Percentiles rank a stretch among this genome's conserved stretches.
Conservation (phyloP, 1,140 invertebrate genomes). For the Ganaspis sp. region DNA sequence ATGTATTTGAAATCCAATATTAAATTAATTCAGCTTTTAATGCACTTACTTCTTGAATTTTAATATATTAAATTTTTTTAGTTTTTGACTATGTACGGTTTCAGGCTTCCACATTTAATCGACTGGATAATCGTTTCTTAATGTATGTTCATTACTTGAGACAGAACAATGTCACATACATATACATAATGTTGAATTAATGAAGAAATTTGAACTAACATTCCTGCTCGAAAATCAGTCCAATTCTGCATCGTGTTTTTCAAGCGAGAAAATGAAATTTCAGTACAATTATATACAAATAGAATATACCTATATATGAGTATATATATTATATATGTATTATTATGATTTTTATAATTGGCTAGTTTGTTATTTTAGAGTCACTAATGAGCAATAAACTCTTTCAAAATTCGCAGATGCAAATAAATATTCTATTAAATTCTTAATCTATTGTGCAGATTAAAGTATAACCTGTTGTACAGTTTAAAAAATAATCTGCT, state of each 20-base stretch:
- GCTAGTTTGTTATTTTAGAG: neutral
- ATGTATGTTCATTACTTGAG: conserved; percentile 53
- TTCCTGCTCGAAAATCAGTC: conserved; percentile 47
- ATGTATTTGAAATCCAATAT: too few relatives aligned
- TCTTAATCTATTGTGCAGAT: neutral
- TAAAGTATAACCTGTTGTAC: neutral
- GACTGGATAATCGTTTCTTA: conserved; percentile 20
- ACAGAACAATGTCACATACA: conserved; percentile 58
- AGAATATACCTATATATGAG: conserved; percentile 18
- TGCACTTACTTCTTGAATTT: neutral
- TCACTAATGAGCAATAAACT: conserved; percentile 17
- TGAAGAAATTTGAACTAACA: conserved; percentile 53
- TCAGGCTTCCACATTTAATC: conserved; percentile 8
- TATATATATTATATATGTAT: conserved; percentile 3
- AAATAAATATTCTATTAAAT: neutral
- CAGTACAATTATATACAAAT: conserved; percentile 27
- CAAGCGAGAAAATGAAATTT: conserved; percentile 13
- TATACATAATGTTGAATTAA: conserved; percentile 54
- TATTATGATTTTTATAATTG: neutral
- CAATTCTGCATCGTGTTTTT: neutral
- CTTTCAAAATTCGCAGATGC: neutral
- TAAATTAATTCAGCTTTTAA: too few relatives aligned
- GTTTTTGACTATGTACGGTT: neutral
- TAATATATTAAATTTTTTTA: neutral
- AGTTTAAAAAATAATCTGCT: neutral